These are phyloP conservation scores for Liparis tanakae DNA, from an alignment of 2,797 vertebrate species.

Conservation along the genomic window DNA sequence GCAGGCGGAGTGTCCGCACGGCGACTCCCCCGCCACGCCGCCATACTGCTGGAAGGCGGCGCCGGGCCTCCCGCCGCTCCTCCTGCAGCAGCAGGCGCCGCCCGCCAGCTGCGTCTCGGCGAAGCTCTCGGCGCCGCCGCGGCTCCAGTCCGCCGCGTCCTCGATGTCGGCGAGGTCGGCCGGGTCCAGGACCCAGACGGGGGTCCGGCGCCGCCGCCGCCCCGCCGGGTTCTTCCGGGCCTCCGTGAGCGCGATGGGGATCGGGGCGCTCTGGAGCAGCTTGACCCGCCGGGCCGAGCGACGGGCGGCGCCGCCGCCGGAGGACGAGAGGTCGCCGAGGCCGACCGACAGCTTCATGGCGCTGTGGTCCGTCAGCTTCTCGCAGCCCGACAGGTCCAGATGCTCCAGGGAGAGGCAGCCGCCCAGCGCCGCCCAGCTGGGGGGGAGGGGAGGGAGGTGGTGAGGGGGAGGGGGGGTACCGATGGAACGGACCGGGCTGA, in stretches of 20 bases:
- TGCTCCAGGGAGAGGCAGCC: conserved; percentile 89
- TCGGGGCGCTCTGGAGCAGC: conserved; percentile 68
- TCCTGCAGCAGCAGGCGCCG: conserved; percentile 85
- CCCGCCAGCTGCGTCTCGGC: conserved; percentile 80
- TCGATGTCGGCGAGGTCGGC: conserved; percentile 95
- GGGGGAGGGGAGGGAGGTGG: not conserved
- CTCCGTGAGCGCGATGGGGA: conserved; percentile 78
- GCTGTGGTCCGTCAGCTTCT: conserved; percentile 92
- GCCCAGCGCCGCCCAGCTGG: conserved; percentile 90
- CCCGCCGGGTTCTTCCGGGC: conserved; percentile 58
- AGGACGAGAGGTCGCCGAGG: conserved; percentile 85
- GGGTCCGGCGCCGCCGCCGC: conserved; percentile 62
- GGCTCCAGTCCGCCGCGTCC: conserved; percentile 92
- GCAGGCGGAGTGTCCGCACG: conserved; percentile 93
- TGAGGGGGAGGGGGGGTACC: not conserved
- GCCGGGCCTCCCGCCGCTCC: conserved; percentile 87
- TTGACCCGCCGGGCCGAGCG: conserved; percentile 81
- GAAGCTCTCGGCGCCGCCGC: conserved; percentile 75
- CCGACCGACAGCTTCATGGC: conserved; percentile 90
- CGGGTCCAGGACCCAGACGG: no score
- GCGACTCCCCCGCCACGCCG: conserved; percentile 80
- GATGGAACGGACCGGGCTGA: no score
- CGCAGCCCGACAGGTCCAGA: conserved; percentile 96
- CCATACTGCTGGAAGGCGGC: conserved; percentile 86
- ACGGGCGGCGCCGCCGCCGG: conserved; percentile 76